Base-by-base conservation (phyloP, 35 echinoderm and acorn worm genomes). In the Amphiura filiformis region DNA sequence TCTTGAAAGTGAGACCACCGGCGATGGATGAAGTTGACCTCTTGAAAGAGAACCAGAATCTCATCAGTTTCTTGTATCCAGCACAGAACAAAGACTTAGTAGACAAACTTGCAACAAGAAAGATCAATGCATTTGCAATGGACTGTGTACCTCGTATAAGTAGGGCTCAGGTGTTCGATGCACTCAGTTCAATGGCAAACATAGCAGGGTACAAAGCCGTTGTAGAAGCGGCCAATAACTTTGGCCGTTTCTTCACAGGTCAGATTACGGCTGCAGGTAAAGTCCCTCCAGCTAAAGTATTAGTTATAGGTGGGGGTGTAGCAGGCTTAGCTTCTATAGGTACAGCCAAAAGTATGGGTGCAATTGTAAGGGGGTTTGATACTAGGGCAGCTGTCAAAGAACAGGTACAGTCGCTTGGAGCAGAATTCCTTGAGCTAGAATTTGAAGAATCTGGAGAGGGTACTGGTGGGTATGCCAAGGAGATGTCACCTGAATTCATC, bases 111-210 rank as follows among this genome's bases (percentile, higher is more conserved):
- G 87, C 93, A 36, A 35, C 82, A 28, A 89, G 56, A 76, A 90
- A 99, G 39, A 47, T 81, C 2, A 94, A 92, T 85, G 83, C 92
- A 23, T 95, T 95, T 80, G 96, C 89, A 26, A 99, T 99, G 96
- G 96, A 99, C 85, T 99, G 96, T 82, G 87, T 99, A 80, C 96
- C 96, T 23, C 85, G 96, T 84, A 99, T 99, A 34, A 99, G 96
- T 70, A 99, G 96, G 88, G 96, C 96, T 18, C 96, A 99, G 61
- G 96, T 99, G 13, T 99, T 99, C 95, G 96, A 99, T 95, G 96
- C 96, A 23, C 78, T 99, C 1, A 99, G 96, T 88, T 99, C 96
- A 47, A 99, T 99, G 96, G 96, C 96, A 78, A 99, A 99, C 81
- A 99, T 99, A 57, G 93, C 96, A 14, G 96, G 96, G 28, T 99